Conservation (phyloP, 1,140 invertebrate species). For the Colletes gigas region DNA sequence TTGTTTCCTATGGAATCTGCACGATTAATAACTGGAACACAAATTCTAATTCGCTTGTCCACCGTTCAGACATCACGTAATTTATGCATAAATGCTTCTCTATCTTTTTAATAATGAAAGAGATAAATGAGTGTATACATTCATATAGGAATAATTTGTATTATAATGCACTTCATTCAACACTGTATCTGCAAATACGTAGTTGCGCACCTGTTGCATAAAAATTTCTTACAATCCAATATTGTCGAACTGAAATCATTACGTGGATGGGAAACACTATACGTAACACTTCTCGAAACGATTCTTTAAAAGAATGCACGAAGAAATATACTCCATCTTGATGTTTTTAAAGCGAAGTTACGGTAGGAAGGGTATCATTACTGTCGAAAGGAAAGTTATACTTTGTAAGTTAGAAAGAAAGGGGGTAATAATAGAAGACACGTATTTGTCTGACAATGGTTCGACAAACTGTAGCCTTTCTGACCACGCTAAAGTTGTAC, state of each 20-base stretch:
- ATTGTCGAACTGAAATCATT: not conserved
- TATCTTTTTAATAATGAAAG: no score
- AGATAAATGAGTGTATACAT: no score
- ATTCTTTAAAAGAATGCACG: not conserved
- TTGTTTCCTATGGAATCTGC: no score
- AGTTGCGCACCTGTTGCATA: constrained; percentile 22
- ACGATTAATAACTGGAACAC: no score
- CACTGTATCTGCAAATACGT: not conserved
- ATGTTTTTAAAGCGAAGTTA: not conserved
- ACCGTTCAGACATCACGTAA: no score
- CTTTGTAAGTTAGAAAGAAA: not conserved
- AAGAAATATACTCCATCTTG: not conserved
- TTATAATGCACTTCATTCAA: no score
- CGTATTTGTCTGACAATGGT: not conserved
- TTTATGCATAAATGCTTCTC: no score
- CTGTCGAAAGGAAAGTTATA: not conserved
- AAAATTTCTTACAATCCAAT: not conserved
- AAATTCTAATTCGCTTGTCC: no score
- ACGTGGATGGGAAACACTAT: not conserved
- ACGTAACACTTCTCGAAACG: not conserved
- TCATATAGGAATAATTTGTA: no score
- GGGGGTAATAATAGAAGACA: not conserved
- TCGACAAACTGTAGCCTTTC: not conserved
- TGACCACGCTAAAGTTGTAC: constrained; percentile 10
- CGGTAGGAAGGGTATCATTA: not conserved